These are phyloP conservation scores for Lepus timidus DNA, from an alignment of 2,113 vertebrate genomes.

Conservation along the genomic window DNA sequence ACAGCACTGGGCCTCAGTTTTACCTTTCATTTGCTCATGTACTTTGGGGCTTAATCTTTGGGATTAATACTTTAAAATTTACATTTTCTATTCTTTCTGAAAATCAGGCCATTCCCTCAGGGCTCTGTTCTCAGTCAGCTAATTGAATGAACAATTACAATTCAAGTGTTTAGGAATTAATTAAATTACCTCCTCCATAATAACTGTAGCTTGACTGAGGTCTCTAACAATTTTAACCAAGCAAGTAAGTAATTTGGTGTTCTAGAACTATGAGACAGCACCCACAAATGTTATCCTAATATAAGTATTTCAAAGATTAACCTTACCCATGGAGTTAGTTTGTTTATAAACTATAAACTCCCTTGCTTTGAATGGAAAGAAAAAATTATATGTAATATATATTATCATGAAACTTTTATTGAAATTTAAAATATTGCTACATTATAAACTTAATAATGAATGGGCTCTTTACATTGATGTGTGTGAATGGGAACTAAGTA, in stretches of 20 bases:
- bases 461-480: neutral
- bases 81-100: neutral
- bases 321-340: neutral
- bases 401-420: neutral
- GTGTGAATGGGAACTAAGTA: neutral
- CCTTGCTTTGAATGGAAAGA: conserved; percentile 12
- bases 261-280: neutral
- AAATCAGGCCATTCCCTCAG: neutral
- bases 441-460: neutral
- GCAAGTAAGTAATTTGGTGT: neutral
- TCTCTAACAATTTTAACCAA: neutral
- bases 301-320: neutral
- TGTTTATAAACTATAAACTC: neutral
- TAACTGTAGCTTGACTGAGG: neutral
- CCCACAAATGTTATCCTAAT: neutral
- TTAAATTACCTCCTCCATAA: neutral
- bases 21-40: neutral
- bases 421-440: neutral
- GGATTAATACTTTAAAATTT: neutral
- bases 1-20: too few species aligned
- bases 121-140: neutral
- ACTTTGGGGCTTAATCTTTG: neutral
- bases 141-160: neutral
- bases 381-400: neutral
- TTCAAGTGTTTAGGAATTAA: neutral